These are phyloP conservation scores for Poeciliopsis turneri DNA, from an alignment of 2,797 vertebrate species.

Conservation along the genomic window DNA sequence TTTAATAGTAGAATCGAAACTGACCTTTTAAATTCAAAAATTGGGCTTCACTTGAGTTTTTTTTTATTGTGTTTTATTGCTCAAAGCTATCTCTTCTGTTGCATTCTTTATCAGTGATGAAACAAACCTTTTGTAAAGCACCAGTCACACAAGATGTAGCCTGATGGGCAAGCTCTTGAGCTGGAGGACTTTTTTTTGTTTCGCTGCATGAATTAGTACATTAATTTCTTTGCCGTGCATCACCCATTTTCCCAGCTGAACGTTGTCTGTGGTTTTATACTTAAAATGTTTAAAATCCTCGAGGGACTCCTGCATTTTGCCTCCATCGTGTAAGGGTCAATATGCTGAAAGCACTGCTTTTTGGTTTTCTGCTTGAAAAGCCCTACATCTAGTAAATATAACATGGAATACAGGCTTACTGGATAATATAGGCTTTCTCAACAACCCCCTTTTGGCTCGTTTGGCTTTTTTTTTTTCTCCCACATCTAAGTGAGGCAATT, in stretches of 20 bases:
- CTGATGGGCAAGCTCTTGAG: slow-evolving; percentile 39
- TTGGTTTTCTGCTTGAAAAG: not conserved
- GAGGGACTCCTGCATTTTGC: slow-evolving; percentile 16
- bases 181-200: slow-evolving; percentile 40
- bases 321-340: slow-evolving; percentile 29
- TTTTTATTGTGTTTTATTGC: slow-evolving; percentile 10
- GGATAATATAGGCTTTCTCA: not conserved
- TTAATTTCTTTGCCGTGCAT: slow-evolving; percentile 46
- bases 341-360: slow-evolving; percentile 14
- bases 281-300: slow-evolving; percentile 23
- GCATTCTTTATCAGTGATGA: slow-evolving; percentile 50
- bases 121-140: slow-evolving; percentile 58
- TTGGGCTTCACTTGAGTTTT: not conserved
- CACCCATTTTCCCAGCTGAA: slow-evolving; percentile 36
- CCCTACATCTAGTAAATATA: slow-evolving; percentile 34
- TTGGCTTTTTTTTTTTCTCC: not conserved
- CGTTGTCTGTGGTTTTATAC: slow-evolving; percentile 18
- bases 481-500: not conserved
- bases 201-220: slow-evolving; percentile 27
- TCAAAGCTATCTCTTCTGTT: slow-evolving; percentile 17
- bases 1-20: slow-evolving; percentile 20
- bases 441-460: not conserved
- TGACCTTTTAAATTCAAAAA: slow-evolving; percentile 12
- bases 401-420: slow-evolving; percentile 5
- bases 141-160: slow-evolving; percentile 36